These are phyloP conservation scores for Epinotia demarniana DNA, from an alignment of 2,888 invertebrate genomes.

Conservation along the genomic window DNA sequence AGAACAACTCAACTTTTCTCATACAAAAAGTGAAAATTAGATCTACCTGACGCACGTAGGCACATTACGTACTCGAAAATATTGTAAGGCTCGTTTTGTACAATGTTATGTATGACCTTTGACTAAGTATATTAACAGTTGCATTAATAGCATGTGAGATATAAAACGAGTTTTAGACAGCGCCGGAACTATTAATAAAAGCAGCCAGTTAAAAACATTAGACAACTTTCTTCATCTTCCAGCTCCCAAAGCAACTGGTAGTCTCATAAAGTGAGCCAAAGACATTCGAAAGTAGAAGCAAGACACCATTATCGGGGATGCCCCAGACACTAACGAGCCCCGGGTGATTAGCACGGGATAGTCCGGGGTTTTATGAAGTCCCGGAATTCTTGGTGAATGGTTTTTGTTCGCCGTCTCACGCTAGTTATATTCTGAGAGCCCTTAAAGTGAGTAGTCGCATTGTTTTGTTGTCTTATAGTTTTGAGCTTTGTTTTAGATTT, in stretches of 20 bases:
- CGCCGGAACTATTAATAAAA: neutral
- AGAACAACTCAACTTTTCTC: too few relatives aligned
- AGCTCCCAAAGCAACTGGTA: conserved; percentile 22
- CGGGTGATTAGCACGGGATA: conserved; percentile 20
- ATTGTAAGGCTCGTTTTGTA: too few relatives aligned
- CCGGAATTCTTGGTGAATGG: conserved; percentile 9
- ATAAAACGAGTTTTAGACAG: too few relatives aligned
- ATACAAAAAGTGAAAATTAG: too few relatives aligned
- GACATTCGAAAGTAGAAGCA: neutral
- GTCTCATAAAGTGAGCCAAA: conserved; percentile 8
- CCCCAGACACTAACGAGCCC: conserved; percentile 23
- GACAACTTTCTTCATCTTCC: neutral
- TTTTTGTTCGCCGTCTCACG: conserved; percentile 18
- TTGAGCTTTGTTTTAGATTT: neutral
- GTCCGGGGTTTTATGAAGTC: conserved; percentile 18
- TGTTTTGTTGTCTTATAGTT: neutral
- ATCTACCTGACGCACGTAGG: too few relatives aligned
- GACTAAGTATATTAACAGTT: too few relatives aligned
- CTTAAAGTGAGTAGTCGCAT: neutral
- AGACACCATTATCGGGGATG: conserved; percentile 22
- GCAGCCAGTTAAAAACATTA: neutral
- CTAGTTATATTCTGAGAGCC: neutral
- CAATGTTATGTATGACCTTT: too few relatives aligned
- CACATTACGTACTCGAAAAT: too few relatives aligned
- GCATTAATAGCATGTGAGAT: too few relatives aligned